A percentile compares a stretch with the other conserved stretches of the same genome.
These are phyloP conservation scores for Protonibea diacanthus DNA, from an alignment of 2,797 vertebrate species.

Conservation along the genomic window DNA sequence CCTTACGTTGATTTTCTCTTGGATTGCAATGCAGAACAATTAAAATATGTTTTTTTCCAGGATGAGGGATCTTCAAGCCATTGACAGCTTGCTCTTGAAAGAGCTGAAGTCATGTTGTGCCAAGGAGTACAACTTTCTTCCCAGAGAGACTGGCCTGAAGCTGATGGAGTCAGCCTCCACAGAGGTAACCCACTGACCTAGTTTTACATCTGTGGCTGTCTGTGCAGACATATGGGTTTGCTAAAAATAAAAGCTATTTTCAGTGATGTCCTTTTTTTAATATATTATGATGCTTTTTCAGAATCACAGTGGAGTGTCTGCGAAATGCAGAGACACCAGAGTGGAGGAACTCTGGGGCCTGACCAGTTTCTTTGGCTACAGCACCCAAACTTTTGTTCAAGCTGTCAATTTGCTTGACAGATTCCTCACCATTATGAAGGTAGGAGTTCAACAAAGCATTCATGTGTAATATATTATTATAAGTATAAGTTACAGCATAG, in stretches of 20 bases:
- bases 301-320: slow-evolving; percentile 90
- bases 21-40: not conserved
- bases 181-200: slow-evolving; percentile 85
- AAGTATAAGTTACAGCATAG: not conserved
- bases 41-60: slow-evolving; percentile 62
- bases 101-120: slow-evolving; percentile 91
- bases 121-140: slow-evolving; percentile 90
- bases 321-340: slow-evolving; percentile 91
- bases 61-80: slow-evolving; percentile 73
- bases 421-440: slow-evolving; percentile 98
- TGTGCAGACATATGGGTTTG: not conserved
- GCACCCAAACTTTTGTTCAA: slow-evolving; percentile 95
- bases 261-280: not conserved
- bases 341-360: slow-evolving; percentile 96
- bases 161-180: slow-evolving; percentile 89
- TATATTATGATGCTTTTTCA: slow-evolving; percentile 59
- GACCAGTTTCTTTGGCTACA: slow-evolving; percentile 96
- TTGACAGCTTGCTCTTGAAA: slow-evolving; percentile 86
- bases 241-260: slow-evolving; percentile 1
- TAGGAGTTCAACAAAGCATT: slow-evolving; percentile 64
- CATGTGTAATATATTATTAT: not conserved
- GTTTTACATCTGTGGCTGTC: slow-evolving; percentile 8
- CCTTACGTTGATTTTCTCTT: not conserved
- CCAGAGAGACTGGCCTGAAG: slow-evolving; percentile 91
- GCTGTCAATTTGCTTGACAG: slow-evolving; percentile 96